Percentiles rank a stretch among this genome's conserved stretches.
phyloP scores from a whole-genome alignment of 2,113 vertebrate genomes.

The Nerophis lumbriciformis region DNA sequence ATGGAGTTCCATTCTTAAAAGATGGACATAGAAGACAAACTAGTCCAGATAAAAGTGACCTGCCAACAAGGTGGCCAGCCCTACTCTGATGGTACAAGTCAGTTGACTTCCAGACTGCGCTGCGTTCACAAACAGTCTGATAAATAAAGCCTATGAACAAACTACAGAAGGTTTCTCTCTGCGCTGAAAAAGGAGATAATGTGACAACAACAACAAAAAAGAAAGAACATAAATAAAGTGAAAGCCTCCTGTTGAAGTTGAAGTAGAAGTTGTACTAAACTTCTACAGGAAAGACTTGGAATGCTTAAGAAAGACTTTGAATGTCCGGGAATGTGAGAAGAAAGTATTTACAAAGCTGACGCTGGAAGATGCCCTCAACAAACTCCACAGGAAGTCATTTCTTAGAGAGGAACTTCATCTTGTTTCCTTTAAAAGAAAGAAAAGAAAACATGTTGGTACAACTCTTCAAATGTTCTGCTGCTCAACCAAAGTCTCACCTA shows the following conservation, averaged over 20 bases:
- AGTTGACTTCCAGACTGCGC: constrained; percentile 44
- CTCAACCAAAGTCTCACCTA: constrained; percentile 71
- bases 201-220: constrained; percentile 18
- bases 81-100: constrained; percentile 21
- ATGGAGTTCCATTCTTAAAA: too few species aligned
- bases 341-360: constrained; percentile 20
- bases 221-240: constrained; percentile 75
- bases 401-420: constrained; percentile 79
- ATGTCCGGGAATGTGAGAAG: constrained; percentile 16
- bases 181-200: constrained; percentile 37
- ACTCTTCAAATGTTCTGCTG: neutral
- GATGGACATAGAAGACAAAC: neutral
- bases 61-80: constrained; percentile 4
- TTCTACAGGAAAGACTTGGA: constrained; percentile 53
- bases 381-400: constrained; percentile 48
- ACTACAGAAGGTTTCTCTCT: constrained; percentile 51
- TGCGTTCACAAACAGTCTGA: constrained; percentile 49
- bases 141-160: constrained; percentile 64
- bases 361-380: too few species aligned
- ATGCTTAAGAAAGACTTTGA: constrained; percentile 44
- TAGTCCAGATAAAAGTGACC: neutral
- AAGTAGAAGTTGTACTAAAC: constrained; percentile 67
- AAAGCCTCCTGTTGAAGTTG: constrained; percentile 65
- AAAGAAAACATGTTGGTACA: neutral
- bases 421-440: constrained; percentile 62